Evolutionary conservation across 2,797 vertebrate species (phyloP).

Genomic region (Cynopterus sphinx): DNA sequence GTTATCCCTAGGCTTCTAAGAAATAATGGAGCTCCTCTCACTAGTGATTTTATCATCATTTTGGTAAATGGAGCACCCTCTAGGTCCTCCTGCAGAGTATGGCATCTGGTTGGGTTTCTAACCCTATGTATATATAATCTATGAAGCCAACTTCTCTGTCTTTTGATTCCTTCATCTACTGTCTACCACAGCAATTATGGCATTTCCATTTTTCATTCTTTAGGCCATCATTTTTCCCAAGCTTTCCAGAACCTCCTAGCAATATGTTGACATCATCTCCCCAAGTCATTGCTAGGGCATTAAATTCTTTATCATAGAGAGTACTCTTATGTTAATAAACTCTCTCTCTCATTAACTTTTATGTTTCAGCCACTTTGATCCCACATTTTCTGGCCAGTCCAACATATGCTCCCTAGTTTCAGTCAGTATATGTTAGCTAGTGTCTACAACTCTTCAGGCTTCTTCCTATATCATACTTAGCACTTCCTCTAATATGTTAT

Average conservation of each 20-base stretch:
- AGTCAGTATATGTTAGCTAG: neutral
- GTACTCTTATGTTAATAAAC: neutral
- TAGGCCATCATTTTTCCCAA: neutral
- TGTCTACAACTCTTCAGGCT: neutral
- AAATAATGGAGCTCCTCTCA: neutral
- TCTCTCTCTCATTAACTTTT: neutral
- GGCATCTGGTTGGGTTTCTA: neutral
- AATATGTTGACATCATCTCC: slow-evolving; percentile 21
- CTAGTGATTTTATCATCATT: neutral
- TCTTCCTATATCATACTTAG: neutral
- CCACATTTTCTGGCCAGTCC: neutral
- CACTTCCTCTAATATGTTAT: neutral
- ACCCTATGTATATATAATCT: neutral
- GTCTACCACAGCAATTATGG: neutral
- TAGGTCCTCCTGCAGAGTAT: neutral
- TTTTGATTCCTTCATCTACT: slow-evolving; percentile 1
- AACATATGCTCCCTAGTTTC: neutral
- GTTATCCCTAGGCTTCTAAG: neutral
- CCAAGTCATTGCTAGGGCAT: neutral
- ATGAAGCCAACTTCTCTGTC: neutral
- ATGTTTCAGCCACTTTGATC: neutral
- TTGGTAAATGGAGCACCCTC: neutral
- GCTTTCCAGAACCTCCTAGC: neutral
- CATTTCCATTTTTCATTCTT: slow-evolving; percentile 13
- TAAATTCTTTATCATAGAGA: neutral